These are phyloP conservation scores for Gerris buenoi DNA, from an alignment of 1,140 invertebrate species.

Conservation along the genomic window DNA sequence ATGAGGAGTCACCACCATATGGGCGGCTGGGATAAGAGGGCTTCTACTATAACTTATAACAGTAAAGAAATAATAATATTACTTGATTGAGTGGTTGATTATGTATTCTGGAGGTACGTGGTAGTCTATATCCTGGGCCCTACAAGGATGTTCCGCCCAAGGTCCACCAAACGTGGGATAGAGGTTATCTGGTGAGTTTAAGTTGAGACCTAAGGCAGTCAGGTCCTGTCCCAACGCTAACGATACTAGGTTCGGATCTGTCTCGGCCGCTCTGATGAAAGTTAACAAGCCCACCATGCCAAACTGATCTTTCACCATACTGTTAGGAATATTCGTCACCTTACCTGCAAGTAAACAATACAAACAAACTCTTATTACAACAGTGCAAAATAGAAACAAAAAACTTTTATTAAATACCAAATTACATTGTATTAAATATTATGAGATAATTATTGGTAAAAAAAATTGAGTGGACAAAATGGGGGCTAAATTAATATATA, in stretches of 20 bases:
- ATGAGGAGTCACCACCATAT: neutral
- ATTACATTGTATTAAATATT: no score
- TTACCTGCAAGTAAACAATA: slow-evolving; percentile 50
- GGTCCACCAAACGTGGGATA: slow-evolving; percentile 96
- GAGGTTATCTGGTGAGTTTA: slow-evolving; percentile 91
- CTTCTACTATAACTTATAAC: no score
- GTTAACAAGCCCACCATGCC: slow-evolving; percentile 95
- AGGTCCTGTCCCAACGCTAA: slow-evolving; percentile 92
- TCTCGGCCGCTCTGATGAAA: slow-evolving; percentile 93
- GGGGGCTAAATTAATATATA: no score
- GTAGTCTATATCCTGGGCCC: slow-evolving; percentile 97
- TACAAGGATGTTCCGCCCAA: slow-evolving; percentile 91
- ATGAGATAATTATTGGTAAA: no score
- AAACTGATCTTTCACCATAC: slow-evolving; percentile 98
- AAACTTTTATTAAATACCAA: no score
- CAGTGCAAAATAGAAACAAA: no score
- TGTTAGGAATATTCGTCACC: slow-evolving; percentile 92
- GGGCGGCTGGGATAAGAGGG: no score
- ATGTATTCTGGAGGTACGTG: slow-evolving; percentile 97
- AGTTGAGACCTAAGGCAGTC: slow-evolving; percentile 90
- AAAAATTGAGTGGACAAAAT: no score
- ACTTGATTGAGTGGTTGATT: slow-evolving; percentile 77
- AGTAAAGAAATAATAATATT: no score
- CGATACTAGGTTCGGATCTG: slow-evolving; percentile 86
- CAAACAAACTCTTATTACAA: no score